phyloP scores from a whole-genome alignment of 92 coral and sea anemone species.

The Porites lobata region DNA sequence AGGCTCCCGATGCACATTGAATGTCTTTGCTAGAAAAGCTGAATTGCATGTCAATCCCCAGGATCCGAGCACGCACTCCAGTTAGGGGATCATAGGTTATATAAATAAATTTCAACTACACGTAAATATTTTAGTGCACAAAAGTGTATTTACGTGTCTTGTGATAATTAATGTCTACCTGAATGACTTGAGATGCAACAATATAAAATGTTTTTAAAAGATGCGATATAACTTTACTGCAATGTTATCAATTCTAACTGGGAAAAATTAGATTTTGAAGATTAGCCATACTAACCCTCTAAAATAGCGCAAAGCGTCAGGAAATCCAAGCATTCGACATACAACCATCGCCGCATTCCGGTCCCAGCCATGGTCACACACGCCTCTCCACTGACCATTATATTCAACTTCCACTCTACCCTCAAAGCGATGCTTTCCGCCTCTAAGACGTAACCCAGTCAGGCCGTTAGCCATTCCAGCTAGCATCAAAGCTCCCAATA shows the following conservation, averaged over 20 bases:
- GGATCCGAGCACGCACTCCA: no score
- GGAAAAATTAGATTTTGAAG: not conserved
- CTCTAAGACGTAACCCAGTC: conserved; percentile 63
- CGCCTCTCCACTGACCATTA: conserved; percentile 82
- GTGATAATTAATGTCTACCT: no score
- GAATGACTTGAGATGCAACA: no score
- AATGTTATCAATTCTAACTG: not conserved
- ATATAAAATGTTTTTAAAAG: no score
- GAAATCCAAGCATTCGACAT: conserved; percentile 92
- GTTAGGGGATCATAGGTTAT: no score
- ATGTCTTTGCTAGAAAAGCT: no score
- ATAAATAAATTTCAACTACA: no score
- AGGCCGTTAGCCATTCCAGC: conserved; percentile 10
- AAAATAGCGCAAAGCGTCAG: conserved; percentile 80
- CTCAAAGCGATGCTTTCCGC: conserved; percentile 87
- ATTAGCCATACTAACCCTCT: conserved; percentile 56
- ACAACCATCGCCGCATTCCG: conserved; percentile 84
- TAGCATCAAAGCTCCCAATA: conserved; percentile 20
- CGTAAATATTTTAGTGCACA: no score
- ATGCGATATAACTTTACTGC: no score
- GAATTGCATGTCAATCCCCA: no score
- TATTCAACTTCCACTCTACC: conserved; percentile 86
- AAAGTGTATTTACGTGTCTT: no score
- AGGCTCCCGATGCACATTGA: no score
- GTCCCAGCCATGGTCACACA: conserved; percentile 90